Evolutionary conservation across 2,113 vertebrate species (phyloP).

Genomic region (Heterotis niloticus): DNA sequence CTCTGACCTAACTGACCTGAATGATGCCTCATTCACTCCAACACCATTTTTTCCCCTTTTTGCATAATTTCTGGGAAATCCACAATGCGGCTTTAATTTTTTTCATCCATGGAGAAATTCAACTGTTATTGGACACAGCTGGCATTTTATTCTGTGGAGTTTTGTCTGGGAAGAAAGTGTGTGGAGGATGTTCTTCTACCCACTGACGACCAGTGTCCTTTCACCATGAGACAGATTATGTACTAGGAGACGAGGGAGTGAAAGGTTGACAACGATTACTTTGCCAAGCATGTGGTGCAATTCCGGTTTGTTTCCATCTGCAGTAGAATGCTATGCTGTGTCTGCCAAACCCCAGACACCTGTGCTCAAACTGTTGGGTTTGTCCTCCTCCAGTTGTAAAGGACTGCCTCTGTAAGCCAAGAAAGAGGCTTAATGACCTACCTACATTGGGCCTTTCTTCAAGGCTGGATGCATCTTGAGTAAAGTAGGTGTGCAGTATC

Average conservation of each 20-base stretch:
- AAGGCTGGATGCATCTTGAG: no score
- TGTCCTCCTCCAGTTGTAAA: no score
- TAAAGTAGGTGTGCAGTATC: no score
- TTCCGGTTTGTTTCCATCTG: neutral
- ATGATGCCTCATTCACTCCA: neutral
- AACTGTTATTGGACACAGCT: constrained; percentile 21
- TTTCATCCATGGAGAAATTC: neutral
- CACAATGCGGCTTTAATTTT: neutral
- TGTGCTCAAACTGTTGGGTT: no score
- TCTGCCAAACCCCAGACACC: no score
- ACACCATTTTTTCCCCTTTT: neutral
- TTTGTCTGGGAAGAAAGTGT: neutral
- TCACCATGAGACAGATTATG: neutral
- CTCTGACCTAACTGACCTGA: neutral
- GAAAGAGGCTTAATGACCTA: no score
- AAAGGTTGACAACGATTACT: neutral
- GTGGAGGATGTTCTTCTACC: neutral
- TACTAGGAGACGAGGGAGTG: neutral
- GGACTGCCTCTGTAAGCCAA: no score
- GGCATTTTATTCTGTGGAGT: neutral
- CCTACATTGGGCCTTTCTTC: no score
- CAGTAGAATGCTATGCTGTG: neutral
- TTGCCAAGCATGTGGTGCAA: constrained; percentile 1
- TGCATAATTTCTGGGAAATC: constrained; percentile 6
- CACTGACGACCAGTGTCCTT: neutral